Base-by-base conservation (phyloP, 2,888 invertebrate genomes). In the Latheticus oryzae region DNA sequence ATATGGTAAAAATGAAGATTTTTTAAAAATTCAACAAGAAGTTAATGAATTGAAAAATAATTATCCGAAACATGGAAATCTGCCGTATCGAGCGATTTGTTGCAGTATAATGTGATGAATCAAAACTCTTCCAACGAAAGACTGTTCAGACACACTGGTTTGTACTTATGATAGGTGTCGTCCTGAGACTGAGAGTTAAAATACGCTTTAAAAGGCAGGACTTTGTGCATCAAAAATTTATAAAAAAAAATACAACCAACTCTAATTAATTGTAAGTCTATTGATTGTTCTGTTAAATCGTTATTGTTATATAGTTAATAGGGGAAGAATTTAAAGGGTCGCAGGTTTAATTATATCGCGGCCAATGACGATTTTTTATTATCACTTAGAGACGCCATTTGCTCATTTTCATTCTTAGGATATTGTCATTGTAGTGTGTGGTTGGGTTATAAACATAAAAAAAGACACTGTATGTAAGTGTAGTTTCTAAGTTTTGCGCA, bases 1-100 rank as follows among this genome's bases (percentile, higher is more conserved):
- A 57, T 79, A 79, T 60, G 79, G 79, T 13, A 71, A 70, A 54
- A 78, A 76, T 52, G 75, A 76, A 37, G 77, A 79, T 58, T 78
- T 70, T 65, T 61, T 74, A 50, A 71, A 73, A 30, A 63, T 78
- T 15, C 71, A 75, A 56, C 67, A 60, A 8, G 76, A 76, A 62
- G 60, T 74, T 9, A 66, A 69, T 40, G 66, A 69, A 50, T 55
- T 62, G 28, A 64, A 66, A 43, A 67, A 62, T 4, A 60, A 52
- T 16, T 50, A 58, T 16, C 70, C 74, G 0, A 72, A 70, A 52
- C 73, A 76, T 45, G 73, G 72, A 26, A 67, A 71, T 35, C 60
- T 78, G 33, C 78, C 78, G 7, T 75, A 77, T 62, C 65, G 77
- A 45, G 78, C 78, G 16, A 75, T 78, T 33, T 79, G 79, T 64